Percentiles rank a stretch among this genome's conserved stretches.
These are phyloP conservation scores for Erpobdella octoculata DNA, from an alignment of 2,888 invertebrate genomes.

Conservation along the genomic window DNA sequence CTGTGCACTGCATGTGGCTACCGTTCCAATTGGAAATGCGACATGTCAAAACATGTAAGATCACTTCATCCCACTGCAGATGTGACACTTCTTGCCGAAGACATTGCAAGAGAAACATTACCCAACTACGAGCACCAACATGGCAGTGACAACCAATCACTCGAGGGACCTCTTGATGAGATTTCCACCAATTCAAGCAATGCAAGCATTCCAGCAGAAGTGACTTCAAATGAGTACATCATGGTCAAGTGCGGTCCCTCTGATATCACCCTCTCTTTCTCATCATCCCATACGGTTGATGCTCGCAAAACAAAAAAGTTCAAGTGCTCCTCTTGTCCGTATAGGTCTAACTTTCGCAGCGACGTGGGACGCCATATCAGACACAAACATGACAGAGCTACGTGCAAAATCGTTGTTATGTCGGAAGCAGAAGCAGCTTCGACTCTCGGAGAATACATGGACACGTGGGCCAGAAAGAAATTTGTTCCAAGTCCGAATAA, in stretches of 20 bases:
- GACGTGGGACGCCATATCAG: conserved; percentile 92
- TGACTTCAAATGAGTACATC: background rate
- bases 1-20: conserved; percentile 48
- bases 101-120: conserved; percentile 46
- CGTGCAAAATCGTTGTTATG: conserved; percentile 27
- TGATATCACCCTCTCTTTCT: background rate
- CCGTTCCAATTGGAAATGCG: conserved; percentile 50
- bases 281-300: conserved; percentile 27
- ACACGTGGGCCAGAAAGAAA: conserved; percentile 35
- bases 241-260: background rate
- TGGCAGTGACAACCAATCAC: background rate
- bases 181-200: too few species aligned
- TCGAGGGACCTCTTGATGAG: background rate
- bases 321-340: conserved; percentile 37
- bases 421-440: conserved; percentile 24
- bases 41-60: conserved; percentile 47
- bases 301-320: conserved; percentile 33
- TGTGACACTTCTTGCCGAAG: conserved; percentile 41
- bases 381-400: conserved; percentile 42
- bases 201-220: background rate
- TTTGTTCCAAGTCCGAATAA: conserved; percentile 36
- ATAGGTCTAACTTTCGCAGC: conserved; percentile 86
- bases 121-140: conserved; percentile 24
- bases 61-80: conserved; percentile 43
- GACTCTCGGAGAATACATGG: conserved; percentile 41